Conservation (phyloP, 1,140 invertebrate species). For the Agrypnia vestita region DNA sequence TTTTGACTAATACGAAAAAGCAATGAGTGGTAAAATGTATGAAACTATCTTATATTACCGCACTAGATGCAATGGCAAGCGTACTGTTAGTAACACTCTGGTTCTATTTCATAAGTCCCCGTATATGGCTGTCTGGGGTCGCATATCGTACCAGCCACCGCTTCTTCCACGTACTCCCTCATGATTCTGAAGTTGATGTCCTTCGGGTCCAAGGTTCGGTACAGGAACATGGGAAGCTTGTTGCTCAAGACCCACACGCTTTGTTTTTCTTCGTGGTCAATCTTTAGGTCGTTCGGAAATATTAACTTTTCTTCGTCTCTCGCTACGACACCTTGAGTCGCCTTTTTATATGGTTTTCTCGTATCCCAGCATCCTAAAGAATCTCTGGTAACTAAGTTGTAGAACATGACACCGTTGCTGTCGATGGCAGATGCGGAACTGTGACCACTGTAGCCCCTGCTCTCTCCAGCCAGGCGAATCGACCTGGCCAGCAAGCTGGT, state of each 20-base stretch:
- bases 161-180: constrained; percentile 75
- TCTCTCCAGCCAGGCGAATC: constrained; percentile 78
- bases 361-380: constrained; percentile 87
- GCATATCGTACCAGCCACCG: constrained; percentile 79
- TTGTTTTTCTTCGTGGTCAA: constrained; percentile 80
- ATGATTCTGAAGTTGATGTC: constrained; percentile 84
- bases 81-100: constrained; percentile 50
- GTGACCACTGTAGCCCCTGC: constrained; percentile 78
- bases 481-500: constrained; percentile 70
- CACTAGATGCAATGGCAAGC: constrained; percentile 5
- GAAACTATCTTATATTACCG: not conserved
- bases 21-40: not conserved
- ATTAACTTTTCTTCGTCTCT: constrained; percentile 75
- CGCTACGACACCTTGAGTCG: constrained; percentile 77
- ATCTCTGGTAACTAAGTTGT: constrained; percentile 82
- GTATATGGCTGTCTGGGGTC: constrained; percentile 70
- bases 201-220: constrained; percentile 76
- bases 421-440: constrained; percentile 82
- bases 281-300: constrained; percentile 86
- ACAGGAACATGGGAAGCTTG: constrained; percentile 82
- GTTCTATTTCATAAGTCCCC: constrained; percentile 35
- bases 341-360: constrained; percentile 78
- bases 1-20: constrained; percentile 15
- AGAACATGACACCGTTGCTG: constrained; percentile 82
- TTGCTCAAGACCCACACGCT: constrained; percentile 85